A percentile compares a stretch with the other conserved stretches of the same genome.
phyloP scores from a whole-genome alignment of 2,888 invertebrate genomes.

The Chalcis sispes region DNA sequence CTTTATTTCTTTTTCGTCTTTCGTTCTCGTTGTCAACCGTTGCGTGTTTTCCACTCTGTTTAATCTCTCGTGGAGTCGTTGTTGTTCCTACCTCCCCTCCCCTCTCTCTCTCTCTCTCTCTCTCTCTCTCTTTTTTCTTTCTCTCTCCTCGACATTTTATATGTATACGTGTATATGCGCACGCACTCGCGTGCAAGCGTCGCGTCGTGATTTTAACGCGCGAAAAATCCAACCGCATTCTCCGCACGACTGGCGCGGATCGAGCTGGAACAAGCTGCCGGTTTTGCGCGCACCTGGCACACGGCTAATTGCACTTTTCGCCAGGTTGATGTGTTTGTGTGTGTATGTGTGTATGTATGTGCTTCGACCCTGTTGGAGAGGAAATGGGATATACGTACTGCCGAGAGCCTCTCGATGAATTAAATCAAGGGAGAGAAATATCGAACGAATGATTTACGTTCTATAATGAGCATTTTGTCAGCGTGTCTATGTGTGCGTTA shows the following conservation, averaged over 20 bases:
- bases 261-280: too few relatives aligned
- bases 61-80: not conserved
- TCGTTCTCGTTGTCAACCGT: not conserved
- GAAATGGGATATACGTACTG: too few relatives aligned
- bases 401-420: not conserved
- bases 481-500: too few relatives aligned
- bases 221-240: too few relatives aligned
- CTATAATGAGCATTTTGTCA: not conserved
- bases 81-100: not conserved
- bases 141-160: too few relatives aligned
- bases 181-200: not conserved
- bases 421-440: not conserved
- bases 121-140: too few relatives aligned
- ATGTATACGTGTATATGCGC: not conserved
- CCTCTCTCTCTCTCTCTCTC: too few relatives aligned
- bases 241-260: not conserved
- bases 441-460: conserved; percentile 7
- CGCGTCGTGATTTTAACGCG: too few relatives aligned
- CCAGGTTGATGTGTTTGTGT: not conserved
- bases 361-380: too few relatives aligned
- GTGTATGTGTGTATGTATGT: not conserved
- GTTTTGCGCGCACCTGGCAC: too few relatives aligned
- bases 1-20: not conserved
- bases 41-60: not conserved
- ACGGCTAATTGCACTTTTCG: not conserved